Evolutionary conservation across 92 coral and sea anemone species (phyloP).

Genomic region (Porites rus): DNA sequence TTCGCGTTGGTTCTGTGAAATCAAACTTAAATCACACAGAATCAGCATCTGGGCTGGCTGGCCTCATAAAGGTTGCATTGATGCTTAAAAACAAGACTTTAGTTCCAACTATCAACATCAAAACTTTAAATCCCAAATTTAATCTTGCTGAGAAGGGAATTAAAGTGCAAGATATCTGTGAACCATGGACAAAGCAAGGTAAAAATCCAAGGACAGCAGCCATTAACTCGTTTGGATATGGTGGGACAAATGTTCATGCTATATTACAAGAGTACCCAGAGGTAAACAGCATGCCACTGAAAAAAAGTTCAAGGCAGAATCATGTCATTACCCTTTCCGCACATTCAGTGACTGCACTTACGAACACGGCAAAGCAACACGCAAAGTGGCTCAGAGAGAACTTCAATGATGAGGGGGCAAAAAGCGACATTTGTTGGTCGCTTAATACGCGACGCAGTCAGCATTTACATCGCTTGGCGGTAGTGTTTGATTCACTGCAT

Average conservation of each 20-base stretch:
- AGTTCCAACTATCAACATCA: slow-evolving; percentile 81
- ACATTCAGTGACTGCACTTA: slow-evolving; percentile 64
- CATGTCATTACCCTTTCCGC: slow-evolving; percentile 74
- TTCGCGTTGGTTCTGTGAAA: slow-evolving; percentile 90
- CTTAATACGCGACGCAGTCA: slow-evolving; percentile 82
- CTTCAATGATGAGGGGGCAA: slow-evolving; percentile 47
- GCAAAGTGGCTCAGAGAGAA: slow-evolving; percentile 70
- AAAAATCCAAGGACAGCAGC: slow-evolving; percentile 79
- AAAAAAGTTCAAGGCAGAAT: neutral
- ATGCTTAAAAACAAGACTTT: slow-evolving; percentile 73
- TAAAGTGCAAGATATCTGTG: slow-evolving; percentile 71
- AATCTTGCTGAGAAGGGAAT: slow-evolving; percentile 83
- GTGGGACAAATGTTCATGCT: slow-evolving; percentile 86
- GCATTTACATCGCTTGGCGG: slow-evolving; percentile 71
- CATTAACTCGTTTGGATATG: slow-evolving; percentile 87
- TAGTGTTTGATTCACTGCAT: slow-evolving; percentile 60
- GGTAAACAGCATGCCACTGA: neutral
- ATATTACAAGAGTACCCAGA: slow-evolving; percentile 63
- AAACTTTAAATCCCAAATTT: slow-evolving; percentile 71
- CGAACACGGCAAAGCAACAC: slow-evolving; percentile 53
- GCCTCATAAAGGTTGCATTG: slow-evolving; percentile 80
- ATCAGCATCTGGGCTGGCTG: slow-evolving; percentile 88
- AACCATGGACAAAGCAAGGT: slow-evolving; percentile 63
- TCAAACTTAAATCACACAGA: slow-evolving; percentile 94
- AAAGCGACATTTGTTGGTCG: slow-evolving; percentile 75